Evolutionary conservation across 92 coral and sea anemone species (phyloP).

Genomic region (Siderastrea radians): DNA sequence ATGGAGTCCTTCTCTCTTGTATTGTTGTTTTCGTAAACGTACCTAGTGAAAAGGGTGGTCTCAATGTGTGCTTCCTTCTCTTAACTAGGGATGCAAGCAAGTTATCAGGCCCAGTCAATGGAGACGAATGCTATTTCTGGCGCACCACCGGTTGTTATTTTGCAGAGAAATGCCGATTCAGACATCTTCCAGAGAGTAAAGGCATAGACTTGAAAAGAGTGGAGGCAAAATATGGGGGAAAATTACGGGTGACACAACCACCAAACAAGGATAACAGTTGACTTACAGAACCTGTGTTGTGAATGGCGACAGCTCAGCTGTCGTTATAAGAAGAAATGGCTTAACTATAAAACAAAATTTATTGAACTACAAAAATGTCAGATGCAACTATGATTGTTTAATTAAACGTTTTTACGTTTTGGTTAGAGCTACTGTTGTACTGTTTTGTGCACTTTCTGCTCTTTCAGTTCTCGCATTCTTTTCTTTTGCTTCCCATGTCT

Average conservation of each 20-base stretch:
- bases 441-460: background rate
- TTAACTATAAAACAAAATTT: background rate
- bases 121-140: slow-evolving; percentile 99
- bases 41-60: too few relatives aligned
- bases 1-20: too few relatives aligned
- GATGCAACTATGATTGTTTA: slow-evolving; percentile 17
- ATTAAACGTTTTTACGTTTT: slow-evolving; percentile 49
- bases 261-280: background rate
- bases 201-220: slow-evolving; percentile 87
- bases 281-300: background rate
- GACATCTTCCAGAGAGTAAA: slow-evolving; percentile 83
- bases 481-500: background rate
- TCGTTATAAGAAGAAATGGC: background rate
- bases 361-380: slow-evolving; percentile 21
- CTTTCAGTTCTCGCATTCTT: background rate
- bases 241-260: slow-evolving; percentile 50
- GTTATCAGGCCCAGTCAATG: slow-evolving; percentile 94
- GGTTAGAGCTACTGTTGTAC: background rate
- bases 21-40: too few relatives aligned
- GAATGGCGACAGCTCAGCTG: background rate
- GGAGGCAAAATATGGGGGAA: slow-evolving; percentile 96
- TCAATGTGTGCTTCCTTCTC: background rate
- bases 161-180: slow-evolving; percentile 90
- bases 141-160: slow-evolving; percentile 97
- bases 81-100: slow-evolving; percentile 51